Percentiles rank a stretch among this genome's conserved stretches.
Evolutionary conservation across 2,113 vertebrate species (phyloP).

Genomic region (Axis porcinus): DNA sequence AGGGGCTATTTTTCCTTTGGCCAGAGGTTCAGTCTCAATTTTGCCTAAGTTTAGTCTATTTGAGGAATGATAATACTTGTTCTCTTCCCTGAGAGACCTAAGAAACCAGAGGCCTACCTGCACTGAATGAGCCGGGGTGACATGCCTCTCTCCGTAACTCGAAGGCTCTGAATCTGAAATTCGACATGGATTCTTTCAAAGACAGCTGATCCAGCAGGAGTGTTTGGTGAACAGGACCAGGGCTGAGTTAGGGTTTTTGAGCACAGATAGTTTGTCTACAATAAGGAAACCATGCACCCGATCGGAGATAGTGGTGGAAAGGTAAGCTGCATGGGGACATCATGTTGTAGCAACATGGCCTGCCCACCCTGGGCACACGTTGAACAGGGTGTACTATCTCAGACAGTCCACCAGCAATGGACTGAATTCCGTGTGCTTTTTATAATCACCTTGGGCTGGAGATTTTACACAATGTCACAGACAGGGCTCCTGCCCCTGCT

Average conservation of each 20-base stretch:
- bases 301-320: fast-evolving
- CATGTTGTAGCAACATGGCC: fast-evolving
- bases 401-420: background rate
- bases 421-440: background rate
- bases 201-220: background rate
- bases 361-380: background rate
- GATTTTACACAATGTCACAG: background rate
- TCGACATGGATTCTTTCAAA: background rate
- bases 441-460: background rate
- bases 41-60: background rate
- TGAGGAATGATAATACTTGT: background rate
- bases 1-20: background rate
- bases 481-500: background rate
- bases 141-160: fast-evolving
- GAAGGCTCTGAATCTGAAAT: background rate
- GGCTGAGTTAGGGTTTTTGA: background rate
- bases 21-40: background rate
- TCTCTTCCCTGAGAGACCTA: background rate
- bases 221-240: background rate
- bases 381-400: too few relatives aligned
- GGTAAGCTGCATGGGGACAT: background rate
- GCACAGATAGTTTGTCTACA: background rate
- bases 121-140: background rate
- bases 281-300: background rate
- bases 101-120: background rate